phyloP scores from a whole-genome alignment of 2,888 invertebrate genomes.

The Strigamia crassipes region DNA sequence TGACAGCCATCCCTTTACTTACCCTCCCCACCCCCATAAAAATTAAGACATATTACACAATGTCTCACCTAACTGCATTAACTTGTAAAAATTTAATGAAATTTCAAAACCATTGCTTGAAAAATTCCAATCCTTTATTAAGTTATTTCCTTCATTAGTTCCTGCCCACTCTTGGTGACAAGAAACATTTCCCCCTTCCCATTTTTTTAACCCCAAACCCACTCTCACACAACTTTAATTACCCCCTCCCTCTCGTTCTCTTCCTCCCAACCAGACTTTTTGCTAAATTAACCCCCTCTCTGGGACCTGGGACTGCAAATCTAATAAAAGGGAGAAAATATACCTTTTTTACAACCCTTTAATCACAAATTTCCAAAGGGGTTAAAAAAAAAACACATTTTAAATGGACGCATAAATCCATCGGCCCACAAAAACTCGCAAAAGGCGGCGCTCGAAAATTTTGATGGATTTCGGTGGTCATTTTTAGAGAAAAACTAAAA shows the following conservation, averaged over 20 bases:
- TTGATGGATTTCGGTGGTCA: no score
- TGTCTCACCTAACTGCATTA: slow-evolving; percentile 36
- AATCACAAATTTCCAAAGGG: slow-evolving; percentile 16
- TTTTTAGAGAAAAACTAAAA: no score
- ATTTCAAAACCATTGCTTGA: slow-evolving; percentile 33
- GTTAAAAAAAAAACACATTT: neutral
- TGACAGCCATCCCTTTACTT: slow-evolving; percentile 29
- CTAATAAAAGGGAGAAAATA: slow-evolving; percentile 11
- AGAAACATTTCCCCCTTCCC: neutral
- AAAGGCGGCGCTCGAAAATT: no score
- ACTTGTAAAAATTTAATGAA: slow-evolving; percentile 42
- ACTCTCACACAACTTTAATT: neutral
- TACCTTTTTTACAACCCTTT: slow-evolving; percentile 7
- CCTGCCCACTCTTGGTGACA: slow-evolving; percentile 28
- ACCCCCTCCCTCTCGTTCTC: neutral
- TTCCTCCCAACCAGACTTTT: neutral
- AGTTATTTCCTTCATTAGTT: slow-evolving; percentile 37
- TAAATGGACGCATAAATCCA: no score
- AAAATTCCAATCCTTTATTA: slow-evolving; percentile 35
- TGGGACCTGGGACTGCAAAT: neutral
- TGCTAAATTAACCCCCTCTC: neutral
- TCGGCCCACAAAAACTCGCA: no score
- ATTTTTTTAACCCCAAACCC: slow-evolving; percentile 14
- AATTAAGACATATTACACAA: slow-evolving; percentile 40
- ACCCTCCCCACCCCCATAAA: slow-evolving; percentile 4